phyloP scores from a whole-genome alignment of 2,888 invertebrate species.

The Ganaspis brasiliensis region DNA sequence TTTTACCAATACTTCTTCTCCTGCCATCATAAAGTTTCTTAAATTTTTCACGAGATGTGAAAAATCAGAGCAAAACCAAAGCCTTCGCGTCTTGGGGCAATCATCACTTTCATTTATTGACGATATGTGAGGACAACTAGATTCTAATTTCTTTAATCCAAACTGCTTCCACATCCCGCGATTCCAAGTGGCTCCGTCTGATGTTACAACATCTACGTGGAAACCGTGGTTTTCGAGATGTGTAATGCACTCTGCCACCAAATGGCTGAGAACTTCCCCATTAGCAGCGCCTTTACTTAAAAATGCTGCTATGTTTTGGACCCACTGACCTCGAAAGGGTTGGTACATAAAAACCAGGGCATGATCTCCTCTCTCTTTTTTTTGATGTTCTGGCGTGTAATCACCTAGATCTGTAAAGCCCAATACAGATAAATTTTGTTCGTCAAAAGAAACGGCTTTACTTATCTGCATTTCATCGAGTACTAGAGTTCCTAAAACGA shows the following conservation, averaged over 20 bases:
- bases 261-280: background rate
- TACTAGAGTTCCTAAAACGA: too few relatives aligned
- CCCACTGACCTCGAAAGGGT: slow-evolving; percentile 54
- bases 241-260: background rate
- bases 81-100: background rate
- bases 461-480: too few relatives aligned
- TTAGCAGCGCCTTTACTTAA: background rate
- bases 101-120: background rate
- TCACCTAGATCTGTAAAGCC: too few relatives aligned
- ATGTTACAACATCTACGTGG: slow-evolving; percentile 16
- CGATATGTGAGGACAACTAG: background rate
- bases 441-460: too few relatives aligned
- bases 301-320: background rate
- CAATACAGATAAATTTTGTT: too few relatives aligned
- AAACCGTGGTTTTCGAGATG: slow-evolving; percentile 13
- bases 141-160: background rate
- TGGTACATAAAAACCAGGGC: slow-evolving; percentile 65
- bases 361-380: slow-evolving; percentile 60
- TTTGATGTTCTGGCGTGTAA: slow-evolving; percentile 24
- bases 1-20: background rate
- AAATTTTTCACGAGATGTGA: background rate
- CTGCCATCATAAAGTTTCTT: background rate
- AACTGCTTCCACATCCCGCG: slow-evolving; percentile 4
- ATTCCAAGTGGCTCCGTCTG: slow-evolving; percentile 5
- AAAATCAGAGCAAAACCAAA: background rate